Base-by-base conservation (phyloP, 2,797 vertebrate genomes). In the Chanos chanos region DNA sequence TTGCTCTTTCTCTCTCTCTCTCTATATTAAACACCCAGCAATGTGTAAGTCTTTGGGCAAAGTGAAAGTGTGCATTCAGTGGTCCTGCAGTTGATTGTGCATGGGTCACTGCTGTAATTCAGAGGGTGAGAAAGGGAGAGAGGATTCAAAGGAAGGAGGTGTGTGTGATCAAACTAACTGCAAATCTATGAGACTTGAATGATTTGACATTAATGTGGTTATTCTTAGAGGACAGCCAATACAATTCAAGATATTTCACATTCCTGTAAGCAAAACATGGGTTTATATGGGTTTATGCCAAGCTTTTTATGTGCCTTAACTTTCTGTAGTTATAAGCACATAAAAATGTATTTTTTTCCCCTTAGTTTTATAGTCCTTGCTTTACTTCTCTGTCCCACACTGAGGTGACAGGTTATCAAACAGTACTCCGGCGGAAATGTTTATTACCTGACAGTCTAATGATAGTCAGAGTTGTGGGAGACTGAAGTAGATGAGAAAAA, bases 1-100 rank as follows among this genome's bases (percentile, higher is more conserved):
- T 77, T 69, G 76, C 71, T 73, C 57, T 70, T 75, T 72, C 60
- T 71, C 56, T 50, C 33, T 70, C 73, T 52, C 31, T 74, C 79
- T 72, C 70, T n/a, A n/a, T n/a, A 44, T 72, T 73, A 5, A 77
- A 79, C 82, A 83, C 80, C 79, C 83, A 83, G 81, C 80, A 83
- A 83, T 77, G 77, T 78, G 78, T 82, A 82, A 85, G 84, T 89
- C 87, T 87, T 89, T 89, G 85, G 86, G 82, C 76, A 83, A 85
- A 85, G 77, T 51, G 70, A 80, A 77, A 80, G 70, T 84, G 83
- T 86, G 84, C 80, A 78, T 81, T 80, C 76, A 79, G 80, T 77
- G 61, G 75, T 81, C 75, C 77, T 74, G 76, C 77, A 73, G 76
- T 70, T 73, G 80, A 83, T 79, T 72, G 78, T 76, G 81, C 78